These are phyloP conservation scores for Antitype chi DNA, from an alignment of 2,888 invertebrate genomes.

Conservation along the genomic window DNA sequence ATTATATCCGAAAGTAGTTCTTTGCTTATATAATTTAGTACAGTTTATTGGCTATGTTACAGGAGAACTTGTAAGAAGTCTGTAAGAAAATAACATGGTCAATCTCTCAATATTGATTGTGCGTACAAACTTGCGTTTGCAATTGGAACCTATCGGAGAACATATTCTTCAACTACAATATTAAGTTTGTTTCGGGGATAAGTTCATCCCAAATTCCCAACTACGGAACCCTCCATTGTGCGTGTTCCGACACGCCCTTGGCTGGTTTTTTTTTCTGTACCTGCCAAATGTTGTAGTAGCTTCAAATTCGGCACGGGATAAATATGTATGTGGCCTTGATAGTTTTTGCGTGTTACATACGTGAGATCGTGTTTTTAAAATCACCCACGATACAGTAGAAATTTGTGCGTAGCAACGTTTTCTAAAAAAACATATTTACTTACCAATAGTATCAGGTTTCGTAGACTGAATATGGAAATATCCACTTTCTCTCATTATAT, in stretches of 20 bases:
- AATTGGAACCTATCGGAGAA: neutral
- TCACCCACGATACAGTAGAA: neutral
- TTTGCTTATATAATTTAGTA: neutral
- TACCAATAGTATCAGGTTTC: constrained; percentile 96
- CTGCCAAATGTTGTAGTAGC: neutral
- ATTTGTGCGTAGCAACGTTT: neutral
- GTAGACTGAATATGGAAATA: constrained; percentile 95
- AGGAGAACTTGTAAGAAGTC: neutral
- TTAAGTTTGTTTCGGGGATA: neutral
- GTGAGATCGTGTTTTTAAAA: neutral
- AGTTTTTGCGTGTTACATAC: neutral
- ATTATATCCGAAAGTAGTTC: neutral
- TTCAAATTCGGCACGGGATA: neutral
- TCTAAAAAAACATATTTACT: constrained; percentile 57
- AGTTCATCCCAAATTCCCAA: neutral
- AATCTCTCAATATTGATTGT: neutral
- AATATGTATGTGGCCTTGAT: neutral
- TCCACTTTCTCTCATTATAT: constrained; percentile 88
- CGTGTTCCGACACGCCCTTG: neutral
- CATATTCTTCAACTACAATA: neutral
- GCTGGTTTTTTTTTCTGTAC: neutral
- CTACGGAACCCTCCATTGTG: neutral
- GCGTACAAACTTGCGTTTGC: neutral
- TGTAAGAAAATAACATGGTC: neutral
- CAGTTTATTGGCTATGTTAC: too few species aligned